phyloP scores from a whole-genome alignment of 2,113 vertebrate species.

The Corythornis vintsioides region DNA sequence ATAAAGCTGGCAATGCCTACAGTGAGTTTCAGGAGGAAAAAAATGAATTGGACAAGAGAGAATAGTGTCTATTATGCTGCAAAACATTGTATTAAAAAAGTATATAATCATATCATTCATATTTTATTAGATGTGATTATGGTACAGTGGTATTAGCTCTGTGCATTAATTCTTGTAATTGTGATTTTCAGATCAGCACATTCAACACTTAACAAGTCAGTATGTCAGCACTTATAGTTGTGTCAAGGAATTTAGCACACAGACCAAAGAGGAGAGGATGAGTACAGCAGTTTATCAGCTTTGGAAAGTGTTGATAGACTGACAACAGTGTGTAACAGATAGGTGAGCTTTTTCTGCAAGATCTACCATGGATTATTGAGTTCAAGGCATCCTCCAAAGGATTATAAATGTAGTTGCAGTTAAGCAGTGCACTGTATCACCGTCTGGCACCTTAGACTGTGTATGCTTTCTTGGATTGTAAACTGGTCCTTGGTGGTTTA shows the following conservation, averaged over 20 bases:
- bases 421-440: not conserved
- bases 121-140: not conserved
- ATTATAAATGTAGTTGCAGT: not conserved
- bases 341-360: not conserved
- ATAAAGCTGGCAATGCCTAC: not conserved
- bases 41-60: not conserved
- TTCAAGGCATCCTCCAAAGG: not conserved
- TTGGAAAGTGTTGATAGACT: not conserved
- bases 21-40: not conserved
- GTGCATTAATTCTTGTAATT: not conserved
- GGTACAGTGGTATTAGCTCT: not conserved
- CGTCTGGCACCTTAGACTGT: not conserved
- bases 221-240: not conserved
- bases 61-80: not conserved
- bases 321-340: not conserved
- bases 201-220: not conserved
- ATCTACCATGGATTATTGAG: not conserved
- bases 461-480: not conserved
- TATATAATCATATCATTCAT: not conserved
- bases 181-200: not conserved
- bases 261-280: not conserved
- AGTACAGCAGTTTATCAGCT: not conserved
- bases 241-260: not conserved
- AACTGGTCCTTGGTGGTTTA: not conserved
- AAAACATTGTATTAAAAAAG: not conserved